A percentile compares a stretch with the other conserved stretches of the same genome.
These are phyloP conservation scores for Emydoidea blandingii DNA, from an alignment of 2,797 vertebrate species.

Conservation along the genomic window DNA sequence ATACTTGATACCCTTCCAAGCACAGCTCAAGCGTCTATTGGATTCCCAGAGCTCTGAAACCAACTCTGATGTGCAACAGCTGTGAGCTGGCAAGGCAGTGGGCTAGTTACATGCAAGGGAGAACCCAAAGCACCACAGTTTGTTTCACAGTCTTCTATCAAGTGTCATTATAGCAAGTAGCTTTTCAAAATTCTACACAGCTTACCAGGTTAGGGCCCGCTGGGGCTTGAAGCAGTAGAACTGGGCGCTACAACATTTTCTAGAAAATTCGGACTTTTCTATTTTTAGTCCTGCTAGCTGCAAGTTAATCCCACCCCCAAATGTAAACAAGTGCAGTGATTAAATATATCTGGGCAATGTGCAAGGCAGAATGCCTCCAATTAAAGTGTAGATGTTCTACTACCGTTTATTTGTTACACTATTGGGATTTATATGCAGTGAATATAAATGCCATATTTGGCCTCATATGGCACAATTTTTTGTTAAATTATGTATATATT, in stretches of 20 bases:
- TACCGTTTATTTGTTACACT: not conserved
- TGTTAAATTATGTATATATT: rapidly evolving
- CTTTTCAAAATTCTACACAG: rapidly evolving
- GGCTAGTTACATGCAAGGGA: not conserved
- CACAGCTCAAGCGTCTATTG: rapidly evolving
- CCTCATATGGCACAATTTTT: not conserved
- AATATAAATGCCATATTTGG: not conserved
- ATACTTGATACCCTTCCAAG: rapidly evolving
- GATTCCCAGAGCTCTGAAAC: not conserved
- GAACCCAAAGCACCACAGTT: rapidly evolving
- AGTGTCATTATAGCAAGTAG: rapidly evolving
- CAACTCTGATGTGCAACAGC: rapidly evolving
- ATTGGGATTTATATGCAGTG: not conserved
- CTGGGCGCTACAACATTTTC: rapidly evolving
- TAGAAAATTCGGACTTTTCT: rapidly evolving
- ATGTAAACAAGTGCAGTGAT: rapidly evolving
- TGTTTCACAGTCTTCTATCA: not conserved
- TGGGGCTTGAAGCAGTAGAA: rapidly evolving
- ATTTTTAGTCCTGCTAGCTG: rapidly evolving
- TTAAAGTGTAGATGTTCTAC: not conserved
- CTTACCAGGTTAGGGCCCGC: rapidly evolving
- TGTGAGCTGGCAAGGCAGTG: rapidly evolving
- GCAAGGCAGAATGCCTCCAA: not conserved
- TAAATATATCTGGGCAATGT: rapidly evolving
- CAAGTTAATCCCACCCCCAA: rapidly evolving